Evolutionary conservation across 2,888 invertebrate species (phyloP).

Genomic region (Pachycephus smyrnensis): DNA sequence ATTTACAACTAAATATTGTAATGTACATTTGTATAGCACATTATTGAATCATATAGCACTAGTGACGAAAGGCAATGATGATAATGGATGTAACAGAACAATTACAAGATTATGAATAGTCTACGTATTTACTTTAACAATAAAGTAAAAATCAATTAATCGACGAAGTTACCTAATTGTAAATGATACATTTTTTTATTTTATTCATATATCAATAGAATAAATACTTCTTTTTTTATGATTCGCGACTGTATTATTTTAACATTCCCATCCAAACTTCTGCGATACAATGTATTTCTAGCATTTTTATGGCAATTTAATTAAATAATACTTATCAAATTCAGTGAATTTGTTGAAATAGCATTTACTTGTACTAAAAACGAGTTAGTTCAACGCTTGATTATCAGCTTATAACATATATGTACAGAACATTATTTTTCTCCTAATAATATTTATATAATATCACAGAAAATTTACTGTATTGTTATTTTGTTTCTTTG

Average conservation of each 20-base stretch:
- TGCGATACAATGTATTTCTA: neutral
- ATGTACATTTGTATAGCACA: neutral
- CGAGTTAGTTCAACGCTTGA: neutral
- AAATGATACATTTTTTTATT: neutral
- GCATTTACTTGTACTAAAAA: neutral
- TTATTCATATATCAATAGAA: neutral
- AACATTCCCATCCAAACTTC: neutral
- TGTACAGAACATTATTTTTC: constrained; percentile 13
- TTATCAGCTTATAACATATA: neutral
- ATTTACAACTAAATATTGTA: neutral
- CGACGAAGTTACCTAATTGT: neutral
- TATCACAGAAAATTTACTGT: constrained; percentile 43
- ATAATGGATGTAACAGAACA: too few relatives aligned
- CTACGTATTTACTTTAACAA: neutral
- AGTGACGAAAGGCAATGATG: too few relatives aligned
- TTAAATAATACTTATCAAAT: neutral
- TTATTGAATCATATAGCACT: neutral
- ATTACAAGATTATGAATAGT: too few relatives aligned
- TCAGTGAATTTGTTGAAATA: neutral
- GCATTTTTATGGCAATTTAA: neutral
- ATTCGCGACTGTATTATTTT: neutral
- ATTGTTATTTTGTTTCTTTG: constrained; percentile 16
- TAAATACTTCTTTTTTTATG: neutral
- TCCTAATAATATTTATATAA: constrained; percentile 22
- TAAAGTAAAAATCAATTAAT: neutral